These are phyloP conservation scores for Helogale parvula DNA, from an alignment of 2,113 vertebrate genomes.

Conservation along the genomic window DNA sequence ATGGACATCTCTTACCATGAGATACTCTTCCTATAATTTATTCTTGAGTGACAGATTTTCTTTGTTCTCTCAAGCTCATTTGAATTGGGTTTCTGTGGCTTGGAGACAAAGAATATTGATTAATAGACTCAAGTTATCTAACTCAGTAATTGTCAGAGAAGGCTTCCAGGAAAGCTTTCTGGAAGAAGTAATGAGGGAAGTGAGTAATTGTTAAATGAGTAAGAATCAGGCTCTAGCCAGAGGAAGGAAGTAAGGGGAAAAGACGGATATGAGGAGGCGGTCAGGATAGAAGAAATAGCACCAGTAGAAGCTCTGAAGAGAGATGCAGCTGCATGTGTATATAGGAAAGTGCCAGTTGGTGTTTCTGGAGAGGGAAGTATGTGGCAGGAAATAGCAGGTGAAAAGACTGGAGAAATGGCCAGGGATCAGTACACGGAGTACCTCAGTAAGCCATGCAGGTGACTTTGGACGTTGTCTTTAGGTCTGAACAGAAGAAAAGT, in stretches of 20 bases:
- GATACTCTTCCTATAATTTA: background rate
- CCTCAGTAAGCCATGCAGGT: background rate
- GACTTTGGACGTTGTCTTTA: background rate
- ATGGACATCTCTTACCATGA: background rate
- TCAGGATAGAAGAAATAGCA: background rate
- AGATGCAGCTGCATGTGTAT: background rate
- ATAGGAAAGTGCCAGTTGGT: background rate
- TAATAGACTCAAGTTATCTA: background rate
- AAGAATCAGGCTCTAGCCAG: background rate
- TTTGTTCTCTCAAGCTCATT: background rate
- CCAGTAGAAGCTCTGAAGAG: background rate
- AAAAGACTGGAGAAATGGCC: background rate
- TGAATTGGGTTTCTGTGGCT: slow-evolving; percentile 34
- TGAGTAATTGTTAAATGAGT: background rate
- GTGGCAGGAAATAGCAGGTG: background rate
- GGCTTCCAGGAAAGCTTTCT: background rate
- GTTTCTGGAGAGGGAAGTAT: background rate
- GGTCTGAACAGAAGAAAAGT: background rate
- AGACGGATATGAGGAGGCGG: background rate
- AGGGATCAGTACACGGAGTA: background rate
- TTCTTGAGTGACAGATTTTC: background rate
- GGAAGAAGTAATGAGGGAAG: background rate
- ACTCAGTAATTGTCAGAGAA: background rate
- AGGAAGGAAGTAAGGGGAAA: background rate
- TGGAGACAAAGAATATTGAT: background rate